Evolutionary conservation across 2,888 invertebrate species (phyloP).

Genomic region (Sepioteuthis lessoniana): DNA sequence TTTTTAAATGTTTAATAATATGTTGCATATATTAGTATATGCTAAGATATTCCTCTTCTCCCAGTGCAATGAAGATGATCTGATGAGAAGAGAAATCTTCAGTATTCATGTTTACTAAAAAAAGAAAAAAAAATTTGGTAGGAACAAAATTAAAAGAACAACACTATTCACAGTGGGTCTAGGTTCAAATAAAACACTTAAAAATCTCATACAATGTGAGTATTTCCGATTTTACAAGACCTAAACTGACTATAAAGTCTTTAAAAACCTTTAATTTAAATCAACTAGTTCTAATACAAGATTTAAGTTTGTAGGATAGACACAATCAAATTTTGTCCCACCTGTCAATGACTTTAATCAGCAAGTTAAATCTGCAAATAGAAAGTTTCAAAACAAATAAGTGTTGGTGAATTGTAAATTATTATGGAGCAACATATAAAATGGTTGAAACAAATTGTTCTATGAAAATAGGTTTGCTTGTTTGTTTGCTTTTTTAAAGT

Average conservation of each 20-base stretch:
- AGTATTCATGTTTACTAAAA: neutral
- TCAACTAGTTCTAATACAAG: neutral
- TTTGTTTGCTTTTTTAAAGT: no score
- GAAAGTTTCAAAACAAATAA: neutral
- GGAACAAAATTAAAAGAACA: no score
- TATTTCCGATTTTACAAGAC: no score
- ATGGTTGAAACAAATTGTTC: neutral
- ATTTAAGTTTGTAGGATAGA: neutral
- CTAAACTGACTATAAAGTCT: neutral
- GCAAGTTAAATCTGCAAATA: neutral
- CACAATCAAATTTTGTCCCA: neutral
- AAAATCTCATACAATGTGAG: no score
- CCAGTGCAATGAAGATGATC: neutral
- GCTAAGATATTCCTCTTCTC: neutral
- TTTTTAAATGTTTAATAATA: neutral
- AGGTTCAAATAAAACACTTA: no score
- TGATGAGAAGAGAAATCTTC: neutral
- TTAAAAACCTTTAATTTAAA: neutral
- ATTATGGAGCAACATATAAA: neutral
- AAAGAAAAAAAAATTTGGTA: no score
- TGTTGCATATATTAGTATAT: neutral
- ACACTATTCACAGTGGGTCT: no score
- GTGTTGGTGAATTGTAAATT: neutral
- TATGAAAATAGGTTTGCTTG: neutral
- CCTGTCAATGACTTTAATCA: neutral